phyloP scores from a whole-genome alignment of 2,113 vertebrate genomes.

The Odontophorus gujanensis region DNA sequence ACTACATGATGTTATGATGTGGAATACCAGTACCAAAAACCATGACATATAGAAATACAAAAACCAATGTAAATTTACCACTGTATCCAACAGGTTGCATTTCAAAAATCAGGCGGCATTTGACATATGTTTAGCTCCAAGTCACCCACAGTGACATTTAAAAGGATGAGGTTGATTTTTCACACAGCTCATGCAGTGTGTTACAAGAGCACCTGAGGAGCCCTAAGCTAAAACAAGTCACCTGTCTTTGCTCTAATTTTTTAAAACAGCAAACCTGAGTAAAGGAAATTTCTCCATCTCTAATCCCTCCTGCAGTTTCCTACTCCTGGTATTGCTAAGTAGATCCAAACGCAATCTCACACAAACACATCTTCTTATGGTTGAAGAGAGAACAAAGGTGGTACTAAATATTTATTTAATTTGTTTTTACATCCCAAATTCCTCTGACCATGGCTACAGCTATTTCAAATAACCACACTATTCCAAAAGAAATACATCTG shows the following conservation, averaged over 20 bases:
- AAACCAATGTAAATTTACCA: not conserved
- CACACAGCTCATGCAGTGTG: not conserved
- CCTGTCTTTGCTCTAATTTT: not conserved
- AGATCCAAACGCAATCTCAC: not conserved
- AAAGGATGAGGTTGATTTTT: not conserved
- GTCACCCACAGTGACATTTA: not conserved
- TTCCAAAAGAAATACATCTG: not conserved
- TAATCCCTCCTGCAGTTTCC: not conserved
- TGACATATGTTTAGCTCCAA: not conserved
- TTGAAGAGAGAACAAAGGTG: not conserved
- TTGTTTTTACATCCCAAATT: not conserved
- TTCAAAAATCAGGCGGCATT: not conserved
- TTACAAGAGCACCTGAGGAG: not conserved
- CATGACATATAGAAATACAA: accelerated
- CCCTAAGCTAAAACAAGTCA: not conserved
- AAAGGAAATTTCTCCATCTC: not conserved
- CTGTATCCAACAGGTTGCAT: not conserved
- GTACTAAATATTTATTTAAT: not conserved
- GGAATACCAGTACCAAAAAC: no score
- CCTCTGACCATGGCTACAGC: not conserved
- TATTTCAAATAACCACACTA: not conserved
- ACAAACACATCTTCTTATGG: not conserved
- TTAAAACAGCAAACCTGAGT: not conserved
- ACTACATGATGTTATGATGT: no score
- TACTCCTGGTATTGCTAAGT: not conserved